Conservation (phyloP, 2,113 vertebrate genomes). For the Elaphurus davidianus region DNA sequence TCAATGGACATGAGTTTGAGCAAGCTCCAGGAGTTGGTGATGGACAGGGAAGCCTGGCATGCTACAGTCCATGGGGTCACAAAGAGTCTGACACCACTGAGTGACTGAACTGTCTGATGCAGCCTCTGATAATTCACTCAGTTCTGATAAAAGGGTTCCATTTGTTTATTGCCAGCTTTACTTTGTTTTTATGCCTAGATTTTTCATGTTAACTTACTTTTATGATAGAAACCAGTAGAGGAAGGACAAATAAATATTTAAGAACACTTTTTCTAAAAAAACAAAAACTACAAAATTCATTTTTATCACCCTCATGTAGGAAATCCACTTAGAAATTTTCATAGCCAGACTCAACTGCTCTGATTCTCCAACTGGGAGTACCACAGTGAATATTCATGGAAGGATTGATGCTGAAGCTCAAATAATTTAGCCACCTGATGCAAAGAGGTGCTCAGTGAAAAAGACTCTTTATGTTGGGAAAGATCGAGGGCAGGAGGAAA, state of each 20-base stretch:
- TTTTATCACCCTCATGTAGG: not conserved
- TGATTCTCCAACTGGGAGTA: not conserved
- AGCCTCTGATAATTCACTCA: not conserved
- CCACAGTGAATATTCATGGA: not conserved
- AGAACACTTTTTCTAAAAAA: not conserved
- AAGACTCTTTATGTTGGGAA: not conserved
- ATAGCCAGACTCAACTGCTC: not conserved
- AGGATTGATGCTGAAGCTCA: not conserved
- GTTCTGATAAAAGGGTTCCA: not conserved
- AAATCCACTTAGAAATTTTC: not conserved
- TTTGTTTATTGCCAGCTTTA: conserved; percentile 2
- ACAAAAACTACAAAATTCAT: not conserved
- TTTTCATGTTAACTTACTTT: conserved; percentile 30
- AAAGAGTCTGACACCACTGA: not conserved
- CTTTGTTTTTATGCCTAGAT: not conserved
- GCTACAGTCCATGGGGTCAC: not conserved
- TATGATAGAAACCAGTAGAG: conserved; percentile 38
- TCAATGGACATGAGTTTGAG: not conserved
- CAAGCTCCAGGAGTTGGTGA: not conserved
- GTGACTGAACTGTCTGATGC: not conserved
- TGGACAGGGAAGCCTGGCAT: not conserved
- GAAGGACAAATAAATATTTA: not conserved
- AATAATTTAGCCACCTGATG: not conserved
- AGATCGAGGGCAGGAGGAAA: not conserved
- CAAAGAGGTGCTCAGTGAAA: not conserved